Percentiles rank a stretch among this genome's conserved stretches.
These are phyloP conservation scores for Vireo altiloquus DNA, from an alignment of 2,113 vertebrate species.

Conservation along the genomic window DNA sequence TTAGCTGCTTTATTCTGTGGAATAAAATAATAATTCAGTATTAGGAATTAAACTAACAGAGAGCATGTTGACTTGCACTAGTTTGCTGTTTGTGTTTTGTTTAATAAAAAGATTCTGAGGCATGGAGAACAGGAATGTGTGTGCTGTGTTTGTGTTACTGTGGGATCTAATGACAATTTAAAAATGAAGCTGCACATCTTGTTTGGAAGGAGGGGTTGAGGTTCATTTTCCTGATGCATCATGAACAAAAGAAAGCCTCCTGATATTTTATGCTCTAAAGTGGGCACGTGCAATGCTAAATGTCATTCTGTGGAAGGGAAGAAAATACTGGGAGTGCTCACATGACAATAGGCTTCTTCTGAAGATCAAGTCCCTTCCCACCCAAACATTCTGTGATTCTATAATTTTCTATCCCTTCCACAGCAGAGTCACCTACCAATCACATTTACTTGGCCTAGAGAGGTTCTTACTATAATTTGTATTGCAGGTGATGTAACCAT, in stretches of 20 bases:
- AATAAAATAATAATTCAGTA: neutral
- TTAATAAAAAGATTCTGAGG: neutral
- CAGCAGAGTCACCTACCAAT: neutral
- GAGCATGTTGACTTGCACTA: neutral
- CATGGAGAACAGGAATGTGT: neutral
- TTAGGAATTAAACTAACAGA: neutral
- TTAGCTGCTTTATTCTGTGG: neutral
- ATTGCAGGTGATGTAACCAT: neutral
- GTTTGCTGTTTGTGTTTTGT: neutral
- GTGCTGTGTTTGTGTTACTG: neutral
- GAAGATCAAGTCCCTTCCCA: neutral
- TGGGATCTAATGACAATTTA: neutral
- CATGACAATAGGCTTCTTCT: neutral
- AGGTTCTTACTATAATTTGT: neutral
- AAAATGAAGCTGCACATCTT: neutral
- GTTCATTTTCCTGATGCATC: neutral
- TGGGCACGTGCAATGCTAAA: neutral
- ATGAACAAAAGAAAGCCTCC: neutral
- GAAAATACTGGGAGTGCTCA: neutral
- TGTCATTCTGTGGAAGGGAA: neutral
- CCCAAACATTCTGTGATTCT: neutral
- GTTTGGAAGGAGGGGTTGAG: neutral
- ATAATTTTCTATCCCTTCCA: neutral
- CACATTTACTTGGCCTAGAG: neutral
- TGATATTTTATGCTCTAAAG: neutral